These are phyloP conservation scores for Paramormyrops kingsleyae DNA, from an alignment of 2,113 vertebrate genomes.

Conservation along the genomic window DNA sequence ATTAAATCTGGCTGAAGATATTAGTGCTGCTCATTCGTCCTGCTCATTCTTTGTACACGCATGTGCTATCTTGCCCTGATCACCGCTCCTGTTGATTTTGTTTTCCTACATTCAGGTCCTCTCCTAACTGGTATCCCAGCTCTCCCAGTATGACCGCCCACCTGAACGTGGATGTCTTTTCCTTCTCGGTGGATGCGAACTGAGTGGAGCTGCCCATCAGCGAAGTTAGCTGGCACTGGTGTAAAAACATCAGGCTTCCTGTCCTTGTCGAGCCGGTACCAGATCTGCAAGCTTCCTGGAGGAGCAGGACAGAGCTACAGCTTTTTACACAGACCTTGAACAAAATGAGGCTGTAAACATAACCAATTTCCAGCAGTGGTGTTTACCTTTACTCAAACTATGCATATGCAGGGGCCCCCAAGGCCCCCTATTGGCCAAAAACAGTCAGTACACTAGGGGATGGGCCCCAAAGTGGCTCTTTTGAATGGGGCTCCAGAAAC, in stretches of 20 bases:
- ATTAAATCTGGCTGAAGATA: neutral
- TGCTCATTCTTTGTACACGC: neutral
- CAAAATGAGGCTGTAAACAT: neutral
- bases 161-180: conserved; percentile 78
- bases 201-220: conserved; percentile 75
- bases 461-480: neutral
- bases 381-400: neutral
- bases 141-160: conserved; percentile 36
- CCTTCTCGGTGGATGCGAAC: conserved; percentile 79
- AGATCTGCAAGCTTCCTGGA: conserved; percentile 89
- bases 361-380: neutral
- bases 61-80: neutral
- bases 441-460: neutral
- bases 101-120: neutral
- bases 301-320: conserved; percentile 24
- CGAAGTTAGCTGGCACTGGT: conserved; percentile 69
- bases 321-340: neutral
- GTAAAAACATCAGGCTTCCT: conserved; percentile 72
- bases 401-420: neutral
- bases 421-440: neutral
- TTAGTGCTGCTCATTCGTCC: neutral
- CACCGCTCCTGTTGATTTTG: neutral
- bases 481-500: neutral
- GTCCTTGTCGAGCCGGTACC: conserved; percentile 74
- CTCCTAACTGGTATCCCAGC: neutral